phyloP scores from a whole-genome alignment of 2,888 invertebrate species.

The Scaptomyza reducta region DNA sequence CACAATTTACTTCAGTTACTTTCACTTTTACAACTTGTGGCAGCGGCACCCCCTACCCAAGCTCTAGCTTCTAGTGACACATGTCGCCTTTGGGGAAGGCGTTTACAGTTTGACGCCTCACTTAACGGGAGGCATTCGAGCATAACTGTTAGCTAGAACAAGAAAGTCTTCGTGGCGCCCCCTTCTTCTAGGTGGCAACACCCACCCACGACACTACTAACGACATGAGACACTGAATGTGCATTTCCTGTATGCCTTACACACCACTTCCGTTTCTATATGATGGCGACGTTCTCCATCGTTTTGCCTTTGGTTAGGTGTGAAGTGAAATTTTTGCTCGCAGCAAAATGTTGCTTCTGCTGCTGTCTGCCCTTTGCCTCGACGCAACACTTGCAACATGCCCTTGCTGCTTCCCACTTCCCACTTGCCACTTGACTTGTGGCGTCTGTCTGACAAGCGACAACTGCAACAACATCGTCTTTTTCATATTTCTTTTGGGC shows the following conservation, averaged over 20 bases:
- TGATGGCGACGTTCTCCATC: slow-evolving; percentile 32
- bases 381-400: slow-evolving; percentile 15
- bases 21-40: slow-evolving; percentile 2
- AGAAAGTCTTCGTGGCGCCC: not conserved
- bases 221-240: slow-evolving; percentile 53
- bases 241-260: slow-evolving; percentile 69
- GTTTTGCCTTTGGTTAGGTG: slow-evolving; percentile 55
- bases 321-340: slow-evolving; percentile 63
- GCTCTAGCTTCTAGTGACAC: slow-evolving; percentile 31
- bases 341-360: slow-evolving; percentile 38
- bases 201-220: not conserved
- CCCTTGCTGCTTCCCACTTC: slow-evolving; percentile 17
- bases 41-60: not conserved
- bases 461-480: slow-evolving; percentile 30
- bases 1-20: no score
- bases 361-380: slow-evolving; percentile 1
- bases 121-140: slow-evolving; percentile 39
- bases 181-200: slow-evolving; percentile 10
- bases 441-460: slow-evolving; percentile 47
- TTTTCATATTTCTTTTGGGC: slow-evolving; percentile 61
- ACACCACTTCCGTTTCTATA: slow-evolving; percentile 70
- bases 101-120: slow-evolving; percentile 47
- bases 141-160: slow-evolving; percentile 47
- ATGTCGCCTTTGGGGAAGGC: slow-evolving; percentile 43
- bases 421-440: slow-evolving; percentile 52